These are phyloP conservation scores for Urophycis tenuis DNA, from an alignment of 2,797 vertebrate species.

Conservation along the genomic window DNA sequence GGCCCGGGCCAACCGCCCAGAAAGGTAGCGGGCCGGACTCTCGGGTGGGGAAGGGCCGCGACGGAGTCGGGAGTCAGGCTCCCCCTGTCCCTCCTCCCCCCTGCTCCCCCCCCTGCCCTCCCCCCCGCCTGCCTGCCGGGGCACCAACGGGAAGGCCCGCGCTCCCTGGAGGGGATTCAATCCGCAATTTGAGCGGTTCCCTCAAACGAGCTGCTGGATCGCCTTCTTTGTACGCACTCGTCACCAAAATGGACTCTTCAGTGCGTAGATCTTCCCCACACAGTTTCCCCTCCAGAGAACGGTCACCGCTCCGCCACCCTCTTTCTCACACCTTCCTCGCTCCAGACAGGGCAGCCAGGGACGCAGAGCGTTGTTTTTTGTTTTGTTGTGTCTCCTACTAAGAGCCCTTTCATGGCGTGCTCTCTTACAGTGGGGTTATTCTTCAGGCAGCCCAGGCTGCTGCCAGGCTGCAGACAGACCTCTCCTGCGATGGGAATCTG, in stretches of 20 bases:
- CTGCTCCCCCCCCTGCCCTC: no score
- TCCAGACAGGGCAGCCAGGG: slow-evolving; percentile 46
- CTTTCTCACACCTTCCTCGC: slow-evolving; percentile 27
- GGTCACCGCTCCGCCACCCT: no score
- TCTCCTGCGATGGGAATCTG: slow-evolving; percentile 70
- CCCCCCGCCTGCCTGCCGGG: no score
- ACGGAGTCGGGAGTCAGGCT: background rate
- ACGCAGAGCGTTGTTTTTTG: slow-evolving; percentile 37
- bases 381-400: background rate
- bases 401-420: slow-evolving; percentile 64
- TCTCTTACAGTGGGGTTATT: slow-evolving; percentile 65
- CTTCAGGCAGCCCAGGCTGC: slow-evolving; percentile 52
- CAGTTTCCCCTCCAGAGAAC: background rate
- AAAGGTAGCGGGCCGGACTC: slow-evolving; percentile 69
- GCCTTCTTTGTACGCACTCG: no score
- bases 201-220: no score
- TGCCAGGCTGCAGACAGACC: slow-evolving; percentile 68
- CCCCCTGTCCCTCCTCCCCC: no score
- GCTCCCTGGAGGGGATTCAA: no score
- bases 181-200: no score
- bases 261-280: no score
- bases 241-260: no score
- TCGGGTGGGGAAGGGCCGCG: slow-evolving; percentile 42
- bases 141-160: no score
- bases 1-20: slow-evolving; percentile 67